phyloP scores from a whole-genome alignment of 2,888 invertebrate genomes.

The Drosophila heteroneura region DNA sequence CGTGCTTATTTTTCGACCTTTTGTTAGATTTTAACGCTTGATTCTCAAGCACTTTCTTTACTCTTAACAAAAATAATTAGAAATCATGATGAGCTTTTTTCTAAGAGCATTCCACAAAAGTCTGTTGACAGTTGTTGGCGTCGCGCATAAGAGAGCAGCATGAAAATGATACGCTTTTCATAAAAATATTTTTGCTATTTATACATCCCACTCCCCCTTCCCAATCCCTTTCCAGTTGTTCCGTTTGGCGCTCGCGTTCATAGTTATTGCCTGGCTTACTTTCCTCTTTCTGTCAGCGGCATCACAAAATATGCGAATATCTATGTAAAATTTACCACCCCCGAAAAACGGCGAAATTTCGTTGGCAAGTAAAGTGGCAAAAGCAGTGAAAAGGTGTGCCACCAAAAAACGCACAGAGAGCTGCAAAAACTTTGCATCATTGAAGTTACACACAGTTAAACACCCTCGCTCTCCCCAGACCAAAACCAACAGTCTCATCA shows the following conservation, averaged over 20 bases:
- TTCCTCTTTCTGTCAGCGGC: slow-evolving; percentile 47
- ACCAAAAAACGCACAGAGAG: slow-evolving; percentile 11
- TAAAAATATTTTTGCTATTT: slow-evolving; percentile 42
- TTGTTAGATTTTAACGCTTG: not conserved
- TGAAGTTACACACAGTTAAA: slow-evolving; percentile 2
- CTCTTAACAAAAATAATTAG: slow-evolving; percentile 2
- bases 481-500: not conserved
- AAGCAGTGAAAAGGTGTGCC: slow-evolving; percentile 47
- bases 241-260: slow-evolving; percentile 32
- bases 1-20: not conserved
- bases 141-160: slow-evolving; percentile 32
- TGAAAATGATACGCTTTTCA: slow-evolving; percentile 54
- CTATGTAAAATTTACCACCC: slow-evolving; percentile 26
- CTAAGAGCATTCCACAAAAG: slow-evolving; percentile 20
- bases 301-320: slow-evolving; percentile 50
- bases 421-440: slow-evolving; percentile 43
- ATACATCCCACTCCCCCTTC: not conserved
- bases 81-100: slow-evolving; percentile 3
- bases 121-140: slow-evolving; percentile 25
- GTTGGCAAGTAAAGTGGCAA: slow-evolving; percentile 53
- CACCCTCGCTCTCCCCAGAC: not conserved
- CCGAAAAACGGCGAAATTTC: slow-evolving; percentile 4
- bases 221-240: not conserved
- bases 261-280: slow-evolving; percentile 59
- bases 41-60: too few species aligned